phyloP scores from a whole-genome alignment of 1,140 invertebrate genomes.

The Lasioglossum albipes region DNA sequence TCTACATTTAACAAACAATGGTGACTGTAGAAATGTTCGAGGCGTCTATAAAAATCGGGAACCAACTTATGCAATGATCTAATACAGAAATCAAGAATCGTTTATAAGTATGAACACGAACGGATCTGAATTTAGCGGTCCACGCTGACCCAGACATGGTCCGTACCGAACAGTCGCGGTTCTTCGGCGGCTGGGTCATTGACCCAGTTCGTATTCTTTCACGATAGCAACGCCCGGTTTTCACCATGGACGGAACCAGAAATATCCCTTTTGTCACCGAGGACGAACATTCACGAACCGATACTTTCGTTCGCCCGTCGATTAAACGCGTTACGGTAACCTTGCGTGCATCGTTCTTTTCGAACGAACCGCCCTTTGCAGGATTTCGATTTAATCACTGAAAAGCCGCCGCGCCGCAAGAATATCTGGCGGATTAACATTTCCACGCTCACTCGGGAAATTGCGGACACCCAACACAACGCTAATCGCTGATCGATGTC shows the following conservation, averaged over 20 bases:
- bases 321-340: too few relatives aligned
- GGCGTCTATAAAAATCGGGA: too few relatives aligned
- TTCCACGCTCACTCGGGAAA: slow-evolving; percentile 4
- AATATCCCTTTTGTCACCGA: slow-evolving; percentile 37
- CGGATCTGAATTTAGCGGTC: slow-evolving; percentile 19
- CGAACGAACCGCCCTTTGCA: background rate
- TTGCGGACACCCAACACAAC: background rate
- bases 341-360: too few relatives aligned
- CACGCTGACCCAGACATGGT: slow-evolving; percentile 14
- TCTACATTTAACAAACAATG: too few relatives aligned
- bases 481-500: slow-evolving; percentile 7
- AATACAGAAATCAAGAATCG: background rate
- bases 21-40: too few relatives aligned
- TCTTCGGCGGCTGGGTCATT: slow-evolving; percentile 38
- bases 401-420: too few relatives aligned
- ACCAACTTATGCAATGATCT: too few relatives aligned
- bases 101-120: slow-evolving; percentile 15
- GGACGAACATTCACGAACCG: background rate
- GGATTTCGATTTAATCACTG: too few relatives aligned
- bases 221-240: slow-evolving; percentile 49
- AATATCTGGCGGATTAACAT: background rate
- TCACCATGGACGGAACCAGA: slow-evolving; percentile 46
- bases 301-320: background rate
- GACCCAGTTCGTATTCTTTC: slow-evolving; percentile 48
- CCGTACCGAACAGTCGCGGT: slow-evolving; percentile 31